Base-by-base conservation (phyloP, 2,888 invertebrate species). In the Cosmorhoe ocellata region DNA sequence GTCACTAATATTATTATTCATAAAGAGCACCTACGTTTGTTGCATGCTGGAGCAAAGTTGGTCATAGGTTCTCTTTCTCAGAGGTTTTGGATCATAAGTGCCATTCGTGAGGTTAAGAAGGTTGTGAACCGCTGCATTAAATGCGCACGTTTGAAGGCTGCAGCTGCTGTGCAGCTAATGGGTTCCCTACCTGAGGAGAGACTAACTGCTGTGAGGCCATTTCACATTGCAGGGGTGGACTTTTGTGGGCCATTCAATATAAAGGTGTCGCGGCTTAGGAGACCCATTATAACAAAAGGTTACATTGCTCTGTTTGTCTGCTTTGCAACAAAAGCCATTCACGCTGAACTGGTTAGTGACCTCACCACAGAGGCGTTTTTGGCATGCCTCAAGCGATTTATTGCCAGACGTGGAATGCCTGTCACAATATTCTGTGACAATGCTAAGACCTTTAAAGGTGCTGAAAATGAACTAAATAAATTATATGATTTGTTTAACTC, bases 101-200 rank as follows among this genome's bases (percentile, higher is more conserved):
- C 36, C 22, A 36, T 24, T 36, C 11, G 36, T 36, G 36, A 36
- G 9, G 42, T 50, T 1, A 54, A 50, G 31, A 51, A 47, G n/a
- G n/a, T 55, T 1, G 36, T 47, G 0, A 24, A 51, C 3, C 42
- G 39, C 36, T 55, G 51, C 24, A 8, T 55, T 7, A 36, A 13
- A 9, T 55, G 51, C 46, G 34, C 36, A 10, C 42, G 44, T 11
- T 8, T 44, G 11, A 56, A 56, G 12, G 55, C 55, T 18, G 13
- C 11, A 12, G 36, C 41, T 14, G 36, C 48, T 5, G 27, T 30
- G 6, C 51, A 52, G 28, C 40, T 51, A 7, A 56, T 56, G 51
- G 56, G 56, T 33, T 40, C 38, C 7, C 13, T 51, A 30, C 56
- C 56, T 22, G 36, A 13, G 5, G 38, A 51, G 22, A 33, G 51